These are phyloP conservation scores for Paralvinella palmiformis DNA, from an alignment of 1,140 invertebrate species.

Conservation along the genomic window DNA sequence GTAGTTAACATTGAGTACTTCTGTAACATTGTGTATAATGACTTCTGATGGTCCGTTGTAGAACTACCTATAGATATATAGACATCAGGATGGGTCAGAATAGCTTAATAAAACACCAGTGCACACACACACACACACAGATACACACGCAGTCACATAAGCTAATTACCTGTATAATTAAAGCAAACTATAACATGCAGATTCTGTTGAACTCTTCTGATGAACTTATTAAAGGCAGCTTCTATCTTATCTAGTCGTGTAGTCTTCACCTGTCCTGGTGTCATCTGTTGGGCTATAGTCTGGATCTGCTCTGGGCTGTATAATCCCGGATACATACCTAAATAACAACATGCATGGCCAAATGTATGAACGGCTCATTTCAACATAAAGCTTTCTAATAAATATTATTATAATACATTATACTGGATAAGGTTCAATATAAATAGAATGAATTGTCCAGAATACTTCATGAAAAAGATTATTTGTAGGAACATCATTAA, in stretches of 20 bases:
- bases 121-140: background rate
- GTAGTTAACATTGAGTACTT: conserved; percentile 35
- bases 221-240: conserved; percentile 40
- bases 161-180: conserved; percentile 34
- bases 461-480: too few species aligned
- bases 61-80: too few species aligned
- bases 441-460: too few species aligned
- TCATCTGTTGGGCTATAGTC: conserved; percentile 42
- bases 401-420: too few species aligned
- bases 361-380: too few species aligned
- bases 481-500: too few species aligned
- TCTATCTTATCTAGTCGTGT: conserved; percentile 45
- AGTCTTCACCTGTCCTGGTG: conserved; percentile 43
- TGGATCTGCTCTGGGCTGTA: conserved; percentile 42
- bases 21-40: background rate
- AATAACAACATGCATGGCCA: too few species aligned
- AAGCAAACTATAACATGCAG: conserved; percentile 45
- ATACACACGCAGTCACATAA: background rate
- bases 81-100: too few species aligned
- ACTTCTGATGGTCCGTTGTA: background rate
- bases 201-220: conserved; percentile 40
- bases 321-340: conserved; percentile 42
- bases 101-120: background rate
- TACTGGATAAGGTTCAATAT: too few species aligned
- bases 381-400: too few species aligned